Percentiles rank a stretch among this genome's conserved stretches.
These are phyloP conservation scores for Sebastes hopkinsi DNA, from an alignment of 2,797 vertebrate species.

Conservation along the genomic window DNA sequence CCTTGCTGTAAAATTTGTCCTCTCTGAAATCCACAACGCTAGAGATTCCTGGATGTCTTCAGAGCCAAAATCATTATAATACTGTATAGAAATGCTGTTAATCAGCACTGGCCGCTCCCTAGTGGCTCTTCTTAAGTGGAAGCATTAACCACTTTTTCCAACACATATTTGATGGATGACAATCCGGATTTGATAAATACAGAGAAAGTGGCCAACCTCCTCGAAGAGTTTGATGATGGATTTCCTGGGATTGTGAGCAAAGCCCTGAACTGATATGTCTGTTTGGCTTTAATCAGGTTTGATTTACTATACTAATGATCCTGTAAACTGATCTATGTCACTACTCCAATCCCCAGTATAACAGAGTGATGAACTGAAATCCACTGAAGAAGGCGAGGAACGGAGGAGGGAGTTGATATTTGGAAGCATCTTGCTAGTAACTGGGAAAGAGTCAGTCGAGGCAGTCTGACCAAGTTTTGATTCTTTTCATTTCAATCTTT, in stretches of 20 bases:
- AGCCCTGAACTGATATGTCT: neutral
- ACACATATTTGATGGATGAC: constrained; percentile 4
- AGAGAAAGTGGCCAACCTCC: neutral
- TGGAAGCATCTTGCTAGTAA: neutral
- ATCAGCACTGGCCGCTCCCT: neutral
- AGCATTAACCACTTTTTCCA: neutral
- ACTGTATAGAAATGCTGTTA: neutral
- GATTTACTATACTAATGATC: constrained; percentile 28
- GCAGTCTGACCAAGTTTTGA: too few species aligned
- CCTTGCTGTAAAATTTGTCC: neutral
- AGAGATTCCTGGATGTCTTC: neutral
- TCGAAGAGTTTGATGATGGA: constrained; percentile 10
- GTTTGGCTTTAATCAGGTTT: constrained; percentile 39
- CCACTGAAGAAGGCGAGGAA: neutral
- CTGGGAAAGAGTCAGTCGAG: neutral
- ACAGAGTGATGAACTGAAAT: constrained; percentile 7
- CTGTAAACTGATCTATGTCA: constrained; percentile 6
- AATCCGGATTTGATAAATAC: constrained; percentile 1
- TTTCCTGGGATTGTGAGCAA: constrained; percentile 14
- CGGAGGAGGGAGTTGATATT: neutral
- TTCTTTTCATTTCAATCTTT: too few species aligned
- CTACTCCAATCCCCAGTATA: neutral
- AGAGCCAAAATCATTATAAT: neutral
- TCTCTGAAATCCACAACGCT: neutral
- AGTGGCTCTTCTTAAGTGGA: neutral